A percentile compares a stretch with the other conserved stretches of the same genome.
Conservation (phyloP, 2,888 invertebrate genomes). For the Podabrus alpinus region DNA sequence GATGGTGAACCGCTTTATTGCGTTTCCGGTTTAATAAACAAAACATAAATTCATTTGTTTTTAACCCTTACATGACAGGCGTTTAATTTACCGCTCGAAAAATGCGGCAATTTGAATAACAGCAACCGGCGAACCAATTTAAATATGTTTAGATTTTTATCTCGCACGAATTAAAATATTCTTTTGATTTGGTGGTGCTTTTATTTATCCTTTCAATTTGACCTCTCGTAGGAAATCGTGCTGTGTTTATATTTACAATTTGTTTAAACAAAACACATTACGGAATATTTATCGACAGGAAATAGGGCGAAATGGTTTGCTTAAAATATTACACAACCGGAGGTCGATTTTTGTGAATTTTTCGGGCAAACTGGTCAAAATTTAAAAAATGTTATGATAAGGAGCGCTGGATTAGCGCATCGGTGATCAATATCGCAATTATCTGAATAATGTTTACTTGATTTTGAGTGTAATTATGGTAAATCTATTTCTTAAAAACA, state of each 20-base stretch:
- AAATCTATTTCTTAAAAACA: neutral
- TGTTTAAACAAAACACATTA: neutral
- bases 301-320: too few species aligned
- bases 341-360: too few species aligned
- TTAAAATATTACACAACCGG: too few species aligned
- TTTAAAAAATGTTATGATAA: too few species aligned
- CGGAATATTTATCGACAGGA: neutral
- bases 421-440: neutral
- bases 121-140: neutral
- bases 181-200: neutral
- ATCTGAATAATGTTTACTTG: too few species aligned
- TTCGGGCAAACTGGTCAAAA: too few species aligned
- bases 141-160: neutral
- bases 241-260: neutral
- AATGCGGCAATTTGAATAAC: neutral
- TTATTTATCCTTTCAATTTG: neutral
- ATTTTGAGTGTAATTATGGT: neutral
- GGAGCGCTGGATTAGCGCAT: neutral
- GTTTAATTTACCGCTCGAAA: neutral
- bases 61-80: neutral
- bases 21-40: neutral
- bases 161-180: neutral
- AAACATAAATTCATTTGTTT: neutral
- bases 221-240: neutral
- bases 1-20: neutral